A percentile compares a stretch with the other conserved stretches of the same genome.
Conservation (phyloP, 2,113 vertebrate species). For the Platysternon megacephalum region DNA sequence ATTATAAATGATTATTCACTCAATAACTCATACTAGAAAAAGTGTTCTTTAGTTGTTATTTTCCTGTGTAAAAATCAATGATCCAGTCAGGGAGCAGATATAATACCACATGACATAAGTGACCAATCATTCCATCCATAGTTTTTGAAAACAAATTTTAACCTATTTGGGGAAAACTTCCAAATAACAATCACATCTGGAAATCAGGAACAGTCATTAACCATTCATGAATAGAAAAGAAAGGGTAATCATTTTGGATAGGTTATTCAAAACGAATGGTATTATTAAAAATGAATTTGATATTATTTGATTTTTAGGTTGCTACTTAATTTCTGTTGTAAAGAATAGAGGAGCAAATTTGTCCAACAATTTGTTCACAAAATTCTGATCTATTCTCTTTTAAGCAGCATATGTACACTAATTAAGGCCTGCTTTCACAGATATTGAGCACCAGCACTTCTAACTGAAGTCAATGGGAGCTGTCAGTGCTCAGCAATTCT, state of each 20-base stretch:
- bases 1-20: background rate
- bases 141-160: background rate
- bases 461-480: background rate
- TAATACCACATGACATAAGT: background rate
- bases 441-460: background rate
- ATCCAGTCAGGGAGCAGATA: background rate
- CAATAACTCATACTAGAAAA: background rate
- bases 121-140: background rate
- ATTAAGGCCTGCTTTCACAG: background rate
- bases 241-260: conserved; percentile 41
- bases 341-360: conserved; percentile 34
- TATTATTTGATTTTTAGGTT: conserved; percentile 51
- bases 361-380: conserved; percentile 23
- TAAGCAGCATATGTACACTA: background rate
- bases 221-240: conserved; percentile 32
- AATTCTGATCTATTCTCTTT: background rate
- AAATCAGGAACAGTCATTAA: background rate
- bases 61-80: fast-evolving
- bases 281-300: background rate
- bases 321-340: conserved; percentile 60
- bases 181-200: conserved; percentile 1
- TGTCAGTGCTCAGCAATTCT: background rate
- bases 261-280: background rate
- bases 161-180: background rate
- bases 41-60: background rate